Evolutionary conservation across 2,888 invertebrate genomes (phyloP).

Genomic region (Hedychridium roseum): DNA sequence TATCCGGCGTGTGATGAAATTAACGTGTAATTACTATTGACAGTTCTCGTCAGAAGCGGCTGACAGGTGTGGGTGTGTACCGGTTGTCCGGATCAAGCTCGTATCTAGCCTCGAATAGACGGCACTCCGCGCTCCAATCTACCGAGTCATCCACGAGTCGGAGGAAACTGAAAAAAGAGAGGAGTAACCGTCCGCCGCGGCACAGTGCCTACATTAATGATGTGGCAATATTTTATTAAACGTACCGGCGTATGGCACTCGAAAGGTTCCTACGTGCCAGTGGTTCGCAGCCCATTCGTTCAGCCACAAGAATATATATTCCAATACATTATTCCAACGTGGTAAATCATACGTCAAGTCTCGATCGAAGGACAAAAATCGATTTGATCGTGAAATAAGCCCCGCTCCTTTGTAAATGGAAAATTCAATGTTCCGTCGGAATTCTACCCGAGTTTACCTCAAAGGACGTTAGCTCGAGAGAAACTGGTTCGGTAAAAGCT

Average conservation of each 20-base stretch:
- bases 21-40: slow-evolving; percentile 53
- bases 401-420: no score
- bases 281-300: slow-evolving; percentile 27
- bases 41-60: slow-evolving; percentile 33
- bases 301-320: no score
- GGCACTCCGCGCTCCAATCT: slow-evolving; percentile 29
- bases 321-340: no score
- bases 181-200: slow-evolving; percentile 24
- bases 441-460: no score
- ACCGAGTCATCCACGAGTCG: slow-evolving; percentile 35
- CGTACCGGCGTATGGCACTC: slow-evolving; percentile 28
- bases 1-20: slow-evolving; percentile 39
- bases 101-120: slow-evolving; percentile 36
- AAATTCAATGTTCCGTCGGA: no score
- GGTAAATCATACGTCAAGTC: no score
- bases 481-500: no score
- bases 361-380: no score
- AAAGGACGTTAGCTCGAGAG: no score
- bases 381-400: no score
- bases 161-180: slow-evolving; percentile 22
- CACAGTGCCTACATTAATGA: slow-evolving; percentile 38
- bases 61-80: slow-evolving; percentile 44
- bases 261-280: slow-evolving; percentile 23
- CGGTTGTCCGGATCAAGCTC: slow-evolving; percentile 23
- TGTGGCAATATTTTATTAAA: slow-evolving; percentile 41